Conservation (phyloP, 2,888 invertebrate genomes). For the Dasypogon diadema region DNA sequence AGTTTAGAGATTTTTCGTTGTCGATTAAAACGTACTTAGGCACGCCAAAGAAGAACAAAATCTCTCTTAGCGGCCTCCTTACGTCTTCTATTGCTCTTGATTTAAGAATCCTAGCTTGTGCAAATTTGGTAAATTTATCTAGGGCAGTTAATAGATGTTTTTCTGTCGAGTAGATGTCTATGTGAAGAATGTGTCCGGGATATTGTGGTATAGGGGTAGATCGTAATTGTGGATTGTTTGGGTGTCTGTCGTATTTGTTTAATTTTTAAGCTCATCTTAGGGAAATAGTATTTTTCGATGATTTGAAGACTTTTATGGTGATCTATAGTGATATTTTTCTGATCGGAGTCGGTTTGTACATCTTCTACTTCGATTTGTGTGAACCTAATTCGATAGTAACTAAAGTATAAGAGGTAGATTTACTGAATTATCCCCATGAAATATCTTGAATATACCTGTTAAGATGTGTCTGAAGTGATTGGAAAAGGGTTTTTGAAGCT, state of each 20-base stretch:
- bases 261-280: slow-evolving; percentile 12
- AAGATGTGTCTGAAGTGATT: slow-evolving; percentile 8
- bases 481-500: slow-evolving; percentile 19
- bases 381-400: neutral
- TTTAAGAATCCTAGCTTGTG: slow-evolving; percentile 42
- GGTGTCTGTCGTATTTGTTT: slow-evolving; percentile 49
- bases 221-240: slow-evolving; percentile 45
- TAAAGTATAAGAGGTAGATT: slow-evolving; percentile 23
- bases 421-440: slow-evolving; percentile 26
- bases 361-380: slow-evolving; percentile 19
- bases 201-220: slow-evolving; percentile 55
- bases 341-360: slow-evolving; percentile 21
- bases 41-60: slow-evolving; percentile 55
- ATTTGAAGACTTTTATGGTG: slow-evolving; percentile 33
- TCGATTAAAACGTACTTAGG: slow-evolving; percentile 57
- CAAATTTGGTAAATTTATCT: slow-evolving; percentile 56
- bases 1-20: slow-evolving; percentile 57
- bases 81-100: slow-evolving; percentile 53
- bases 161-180: slow-evolving; percentile 55
- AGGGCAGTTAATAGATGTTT: slow-evolving; percentile 50
- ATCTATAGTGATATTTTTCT: neutral
- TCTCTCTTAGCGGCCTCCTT: slow-evolving; percentile 52
- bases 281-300: slow-evolving; percentile 19
- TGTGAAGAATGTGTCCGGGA: slow-evolving; percentile 54
- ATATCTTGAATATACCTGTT: slow-evolving; percentile 1